These are phyloP conservation scores for Tetramorium simillimum DNA, from an alignment of 1,140 invertebrate species.

Conservation along the genomic window DNA sequence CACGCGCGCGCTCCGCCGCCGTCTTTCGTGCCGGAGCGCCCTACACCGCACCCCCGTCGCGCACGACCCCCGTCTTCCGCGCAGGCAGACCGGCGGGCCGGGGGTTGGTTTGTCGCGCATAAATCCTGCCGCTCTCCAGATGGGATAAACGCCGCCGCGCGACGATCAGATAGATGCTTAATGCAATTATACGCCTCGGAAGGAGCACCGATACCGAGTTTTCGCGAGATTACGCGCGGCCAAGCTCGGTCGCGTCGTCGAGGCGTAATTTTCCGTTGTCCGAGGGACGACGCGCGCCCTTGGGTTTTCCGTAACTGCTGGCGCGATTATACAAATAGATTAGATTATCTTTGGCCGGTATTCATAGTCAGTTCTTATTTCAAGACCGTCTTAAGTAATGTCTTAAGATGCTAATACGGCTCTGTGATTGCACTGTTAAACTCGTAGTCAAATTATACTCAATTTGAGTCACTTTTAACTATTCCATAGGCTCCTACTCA, in stretches of 20 bases:
- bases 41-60: not conserved
- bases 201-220: constrained; percentile 21
- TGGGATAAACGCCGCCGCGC: constrained; percentile 36
- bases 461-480: too few relatives aligned
- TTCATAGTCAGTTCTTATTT: too few relatives aligned
- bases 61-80: not conserved
- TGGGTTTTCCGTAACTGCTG: not conserved
- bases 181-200: constrained; percentile 55
- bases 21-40: constrained; percentile 14
- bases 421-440: too few relatives aligned
- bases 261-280: not conserved
- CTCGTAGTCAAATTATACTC: too few relatives aligned
- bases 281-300: not conserved
- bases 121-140: constrained; percentile 47
- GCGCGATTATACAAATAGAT: not conserved
- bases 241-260: not conserved
- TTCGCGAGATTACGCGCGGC: constrained; percentile 16
- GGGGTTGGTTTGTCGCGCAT: constrained; percentile 47
- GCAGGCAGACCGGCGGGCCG: not conserved
- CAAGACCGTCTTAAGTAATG: too few relatives aligned
- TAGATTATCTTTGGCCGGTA: not conserved
- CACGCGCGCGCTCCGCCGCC: constrained; percentile 1
- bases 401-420: too few relatives aligned
- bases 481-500: too few relatives aligned
- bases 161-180: constrained; percentile 58